Percentiles rank a stretch among this genome's conserved stretches.
Evolutionary conservation across 1,140 invertebrate genomes (phyloP).

Genomic region (Drosophila santomea): DNA sequence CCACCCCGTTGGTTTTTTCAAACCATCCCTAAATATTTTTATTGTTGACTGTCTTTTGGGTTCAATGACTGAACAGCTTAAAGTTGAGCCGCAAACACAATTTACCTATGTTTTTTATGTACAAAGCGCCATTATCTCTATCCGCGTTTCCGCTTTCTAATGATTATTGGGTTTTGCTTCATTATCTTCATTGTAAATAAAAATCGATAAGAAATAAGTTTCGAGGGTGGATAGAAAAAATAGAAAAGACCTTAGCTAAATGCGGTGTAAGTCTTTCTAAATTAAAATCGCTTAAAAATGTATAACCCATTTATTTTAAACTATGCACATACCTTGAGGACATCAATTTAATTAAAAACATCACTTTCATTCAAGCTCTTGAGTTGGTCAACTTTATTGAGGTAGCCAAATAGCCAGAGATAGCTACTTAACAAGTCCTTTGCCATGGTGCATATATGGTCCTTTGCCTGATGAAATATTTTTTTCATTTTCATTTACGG

Average conservation of each 20-base stretch:
- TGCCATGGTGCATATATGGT: neutral
- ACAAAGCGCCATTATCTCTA: conserved; percentile 27
- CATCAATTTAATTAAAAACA: neutral
- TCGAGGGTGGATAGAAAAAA: neutral
- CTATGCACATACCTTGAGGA: no score
- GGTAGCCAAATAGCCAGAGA: neutral
- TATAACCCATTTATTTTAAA: no score
- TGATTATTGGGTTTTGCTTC: conserved; percentile 21
- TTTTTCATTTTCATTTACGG: conserved; percentile 46
- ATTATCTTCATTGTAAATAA: neutral
- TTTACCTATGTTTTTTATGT: conserved; percentile 6
- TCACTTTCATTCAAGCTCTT: neutral
- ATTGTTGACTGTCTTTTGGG: conserved; percentile 61
- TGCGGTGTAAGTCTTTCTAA: no score
- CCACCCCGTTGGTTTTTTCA: conserved; percentile 2
- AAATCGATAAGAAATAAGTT: neutral
- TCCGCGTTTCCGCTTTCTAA: conserved; percentile 12
- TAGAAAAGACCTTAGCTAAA: neutral
- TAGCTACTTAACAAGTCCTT: neutral
- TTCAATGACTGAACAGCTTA: conserved; percentile 35
- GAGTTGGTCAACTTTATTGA: neutral
- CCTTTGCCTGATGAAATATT: conserved; percentile 39
- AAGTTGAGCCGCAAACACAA: conserved; percentile 26
- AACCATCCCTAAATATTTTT: conserved; percentile 41
- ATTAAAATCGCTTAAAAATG: no score